Base-by-base conservation (phyloP, 2,888 invertebrate species). In the Lasius fuliginosus region DNA sequence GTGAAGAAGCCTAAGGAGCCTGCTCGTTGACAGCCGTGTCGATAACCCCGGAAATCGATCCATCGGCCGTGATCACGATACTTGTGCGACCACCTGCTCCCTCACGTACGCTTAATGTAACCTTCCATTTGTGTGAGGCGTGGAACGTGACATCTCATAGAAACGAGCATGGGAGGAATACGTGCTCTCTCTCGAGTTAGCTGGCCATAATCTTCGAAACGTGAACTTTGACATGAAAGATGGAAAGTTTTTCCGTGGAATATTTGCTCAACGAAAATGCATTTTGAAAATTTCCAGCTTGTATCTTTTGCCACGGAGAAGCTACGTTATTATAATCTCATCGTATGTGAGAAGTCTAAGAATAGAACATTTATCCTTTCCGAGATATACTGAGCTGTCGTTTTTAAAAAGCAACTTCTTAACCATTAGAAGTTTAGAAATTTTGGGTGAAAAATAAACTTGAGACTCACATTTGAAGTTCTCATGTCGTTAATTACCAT, bases 81-180 rank as follows among this genome's bases (percentile, higher is more conserved):
- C 36, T 65, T 49, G 76, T 6, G 27, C 27, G 18, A 73, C 11
- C 36, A 62, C 15, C 42, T 27, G 46, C 27, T 53, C 53, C 53
- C n/a, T 53, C 11, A 56, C 67, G 30, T 46, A 53, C 56, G 40
- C 49, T 62, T 64, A 77, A 79, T 82, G 75, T 82, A 67, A 84
- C 83, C 74, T 71, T 64, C 40, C 60, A 40, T 64, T 64, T 53
- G n/a, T 53, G 53, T 33, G 46, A 58, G 30, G 23, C 27, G 40
- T 11, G 65, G 64, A 69, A 69, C 83, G 86, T 75, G 86, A 84
- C 64, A 49, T 56, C 46, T 42, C 56, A 40, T 56, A 40, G 67
- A 83, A 84, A 82, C 84, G 73, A 84, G 67, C n/a, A 62, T 69
- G 74, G 75, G 23, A 42, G 42, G 40, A 8, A 49, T 85, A 85